Base-by-base conservation (phyloP, 2,888 invertebrate genomes). In the Eupelmus urozonus region DNA sequence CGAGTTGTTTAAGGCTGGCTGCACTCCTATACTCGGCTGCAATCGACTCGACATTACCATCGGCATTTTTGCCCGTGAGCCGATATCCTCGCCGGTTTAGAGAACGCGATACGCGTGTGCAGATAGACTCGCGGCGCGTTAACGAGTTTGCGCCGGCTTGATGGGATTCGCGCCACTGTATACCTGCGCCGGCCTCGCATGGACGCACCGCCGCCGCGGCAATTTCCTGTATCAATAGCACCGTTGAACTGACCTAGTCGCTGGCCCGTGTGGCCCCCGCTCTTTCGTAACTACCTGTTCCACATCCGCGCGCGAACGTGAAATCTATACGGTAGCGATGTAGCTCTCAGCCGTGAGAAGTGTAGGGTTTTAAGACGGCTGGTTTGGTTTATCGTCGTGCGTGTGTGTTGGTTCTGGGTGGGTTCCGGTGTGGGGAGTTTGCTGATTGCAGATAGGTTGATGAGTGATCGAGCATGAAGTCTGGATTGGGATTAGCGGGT, bases 141-240 rank as follows among this genome's bases (percentile, higher is more conserved):
- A 74, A 75, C 60, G 75, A 60, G 67, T 75, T 67, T 69, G 40
- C 62, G 53, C 67, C 34, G 45, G 66, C 29, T 60, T 60, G 57
- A 60, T 73, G 57, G n/a, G 62, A 60, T 71, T 60, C n/a, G 34
- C 59, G 3, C 29, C 23, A 49, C 51, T 18, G 20, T 29, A 18
- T 23, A 25, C 40, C 13, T 25, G 11, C 9, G 11, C 53, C 34
- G 59, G 77, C 45, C 77, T 73, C 73, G 73, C 77, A 77, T 77
- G 66, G 77, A 77, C 73, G 77, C 62, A 71, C 66, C 57, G 40
- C 55, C 66, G 57, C 55, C 29, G 59, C 76, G 55, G 62, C 71
- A 80, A 78, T 80, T 80, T 80, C 78, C 80, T 78, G 78, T 80
- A 78, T 80, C 80, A 80, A 80, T 80, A 72, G 23, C 73, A 55